Conservation (phyloP, 2,113 vertebrate species). For the Tringa solitaria region DNA sequence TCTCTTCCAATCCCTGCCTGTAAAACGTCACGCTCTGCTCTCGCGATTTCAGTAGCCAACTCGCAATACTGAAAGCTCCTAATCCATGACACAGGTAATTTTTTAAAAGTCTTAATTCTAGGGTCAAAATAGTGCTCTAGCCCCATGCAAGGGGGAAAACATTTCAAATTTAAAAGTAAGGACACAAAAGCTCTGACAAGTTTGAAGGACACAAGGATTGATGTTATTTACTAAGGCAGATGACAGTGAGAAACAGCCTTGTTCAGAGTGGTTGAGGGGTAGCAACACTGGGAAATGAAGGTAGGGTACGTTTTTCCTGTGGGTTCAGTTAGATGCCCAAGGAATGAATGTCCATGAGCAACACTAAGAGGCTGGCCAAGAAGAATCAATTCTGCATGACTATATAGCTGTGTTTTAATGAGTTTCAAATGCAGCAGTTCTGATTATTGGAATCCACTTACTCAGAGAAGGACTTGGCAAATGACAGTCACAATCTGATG, state of each 20-base stretch:
- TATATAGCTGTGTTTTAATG: background rate
- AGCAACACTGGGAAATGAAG: background rate
- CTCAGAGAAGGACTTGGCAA: background rate
- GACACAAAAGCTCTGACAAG: background rate
- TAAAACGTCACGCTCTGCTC: background rate
- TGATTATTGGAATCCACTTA: background rate
- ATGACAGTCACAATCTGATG: background rate
- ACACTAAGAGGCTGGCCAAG: background rate
- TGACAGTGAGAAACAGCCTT: background rate
- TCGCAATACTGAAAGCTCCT: background rate
- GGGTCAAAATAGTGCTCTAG: background rate
- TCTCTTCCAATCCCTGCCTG: background rate
- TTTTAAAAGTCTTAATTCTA: background rate
- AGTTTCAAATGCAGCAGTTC: background rate
- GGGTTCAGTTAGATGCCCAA: background rate
- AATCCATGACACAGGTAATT: background rate
- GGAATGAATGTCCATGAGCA: background rate
- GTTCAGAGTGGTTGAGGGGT: background rate
- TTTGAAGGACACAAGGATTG: background rate
- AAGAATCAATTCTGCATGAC: background rate
- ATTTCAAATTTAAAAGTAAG: background rate
- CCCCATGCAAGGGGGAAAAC: background rate
- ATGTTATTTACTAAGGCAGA: background rate
- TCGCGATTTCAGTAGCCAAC: rapidly evolving
- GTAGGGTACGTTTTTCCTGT: background rate